A percentile compares a stretch with the other conserved stretches of the same genome.
Evolutionary conservation across 2,113 vertebrate genomes (phyloP).

Genomic region (Nibea coibor): DNA sequence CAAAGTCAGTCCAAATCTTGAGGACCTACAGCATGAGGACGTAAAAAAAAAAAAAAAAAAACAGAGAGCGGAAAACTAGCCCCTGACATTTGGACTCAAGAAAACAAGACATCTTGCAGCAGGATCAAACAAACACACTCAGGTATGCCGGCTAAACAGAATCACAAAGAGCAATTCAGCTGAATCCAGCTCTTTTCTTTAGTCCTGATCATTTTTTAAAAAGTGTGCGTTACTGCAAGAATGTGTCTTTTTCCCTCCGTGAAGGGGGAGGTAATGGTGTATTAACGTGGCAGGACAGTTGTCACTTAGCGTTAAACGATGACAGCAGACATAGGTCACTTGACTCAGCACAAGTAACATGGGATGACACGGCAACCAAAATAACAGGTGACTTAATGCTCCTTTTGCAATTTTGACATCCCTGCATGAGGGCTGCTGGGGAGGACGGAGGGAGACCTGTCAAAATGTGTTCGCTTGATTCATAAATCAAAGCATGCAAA

Average conservation of each 20-base stretch:
- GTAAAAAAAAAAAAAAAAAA: neutral
- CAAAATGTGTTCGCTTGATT: constrained; percentile 54
- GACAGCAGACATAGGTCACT: constrained; percentile 62
- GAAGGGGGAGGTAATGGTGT: constrained; percentile 32
- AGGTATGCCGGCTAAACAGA: constrained; percentile 65
- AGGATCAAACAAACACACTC: constrained; percentile 44
- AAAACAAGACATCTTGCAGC: constrained; percentile 36
- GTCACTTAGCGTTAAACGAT: constrained; percentile 61
- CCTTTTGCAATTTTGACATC: constrained; percentile 55
- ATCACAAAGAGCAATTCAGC: neutral
- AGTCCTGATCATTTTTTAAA: neutral
- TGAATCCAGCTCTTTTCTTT: constrained; percentile 5
- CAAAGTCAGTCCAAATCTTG: constrained; percentile 45
- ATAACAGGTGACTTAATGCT: constrained; percentile 51
- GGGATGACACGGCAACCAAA: constrained; percentile 33
- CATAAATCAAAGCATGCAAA: constrained; percentile 31
- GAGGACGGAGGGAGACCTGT: constrained; percentile 44
- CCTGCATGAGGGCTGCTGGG: constrained; percentile 23
- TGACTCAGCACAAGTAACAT: constrained; percentile 49
- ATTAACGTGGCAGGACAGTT: constrained; percentile 60
- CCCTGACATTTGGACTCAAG: constrained; percentile 47
- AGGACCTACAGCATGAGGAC: constrained; percentile 27
- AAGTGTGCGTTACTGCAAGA: constrained; percentile 30
- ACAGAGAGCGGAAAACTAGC: constrained; percentile 38
- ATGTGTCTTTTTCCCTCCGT: neutral